Evolutionary conservation across 1,140 invertebrate genomes (phyloP).

Genomic region (Leptinotarsa texana): DNA sequence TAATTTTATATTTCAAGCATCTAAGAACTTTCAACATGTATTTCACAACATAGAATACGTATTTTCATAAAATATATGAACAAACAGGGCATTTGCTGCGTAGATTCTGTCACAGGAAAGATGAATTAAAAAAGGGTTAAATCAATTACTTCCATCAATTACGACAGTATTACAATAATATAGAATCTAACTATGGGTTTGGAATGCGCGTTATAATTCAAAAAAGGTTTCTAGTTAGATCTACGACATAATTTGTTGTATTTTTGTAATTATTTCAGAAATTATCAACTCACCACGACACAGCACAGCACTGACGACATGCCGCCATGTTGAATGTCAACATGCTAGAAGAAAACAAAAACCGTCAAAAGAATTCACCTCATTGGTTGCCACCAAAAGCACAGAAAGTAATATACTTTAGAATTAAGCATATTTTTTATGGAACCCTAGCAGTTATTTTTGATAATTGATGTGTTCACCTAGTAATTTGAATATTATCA

Average conservation of each 20-base stretch:
- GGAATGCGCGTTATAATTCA: neutral
- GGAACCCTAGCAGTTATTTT: too few relatives aligned
- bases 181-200: neutral
- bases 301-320: slow-evolving; percentile 93
- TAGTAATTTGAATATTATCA: too few relatives aligned
- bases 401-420: too few relatives aligned
- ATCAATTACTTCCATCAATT: slow-evolving; percentile 14
- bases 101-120: slow-evolving; percentile 44
- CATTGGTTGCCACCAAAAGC: neutral
- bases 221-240: slow-evolving; percentile 42
- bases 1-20: neutral
- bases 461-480: too few relatives aligned
- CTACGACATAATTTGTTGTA: slow-evolving; percentile 37
- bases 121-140: slow-evolving; percentile 44
- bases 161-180: neutral
- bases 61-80: neutral
- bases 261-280: slow-evolving; percentile 45
- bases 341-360: slow-evolving; percentile 54
- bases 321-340: slow-evolving; percentile 87
- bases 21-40: neutral
- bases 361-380: slow-evolving; percentile 13
- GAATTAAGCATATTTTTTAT: too few relatives aligned
- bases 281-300: slow-evolving; percentile 76
- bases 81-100: slow-evolving; percentile 25
- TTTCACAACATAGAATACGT: neutral